A percentile compares a stretch with the other conserved stretches of the same genome.
Conservation (phyloP, 2,113 vertebrate genomes). For the Anguilla rostrata region DNA sequence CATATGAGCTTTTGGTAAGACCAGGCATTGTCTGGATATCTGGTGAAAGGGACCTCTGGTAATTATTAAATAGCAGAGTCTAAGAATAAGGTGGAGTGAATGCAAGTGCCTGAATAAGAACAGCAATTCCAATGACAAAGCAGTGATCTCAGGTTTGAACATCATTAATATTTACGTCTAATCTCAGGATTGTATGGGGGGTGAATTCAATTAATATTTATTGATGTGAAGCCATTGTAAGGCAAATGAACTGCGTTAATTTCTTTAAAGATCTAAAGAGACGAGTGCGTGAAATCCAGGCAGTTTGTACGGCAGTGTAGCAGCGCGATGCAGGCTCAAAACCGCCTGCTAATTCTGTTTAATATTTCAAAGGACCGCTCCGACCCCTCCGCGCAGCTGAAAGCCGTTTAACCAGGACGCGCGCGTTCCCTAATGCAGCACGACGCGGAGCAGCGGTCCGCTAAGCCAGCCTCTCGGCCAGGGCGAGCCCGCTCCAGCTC, state of each 20-base stretch:
- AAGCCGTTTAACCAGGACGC: conserved; percentile 81
- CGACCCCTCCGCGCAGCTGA: conserved; percentile 71
- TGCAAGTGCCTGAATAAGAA: neutral
- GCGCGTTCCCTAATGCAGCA: conserved; percentile 86
- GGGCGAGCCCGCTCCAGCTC: conserved; percentile 80
- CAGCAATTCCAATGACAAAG: neutral
- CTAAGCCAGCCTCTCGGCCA: conserved; percentile 79
- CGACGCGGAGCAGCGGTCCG: conserved; percentile 84
- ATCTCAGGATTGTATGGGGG: neutral
- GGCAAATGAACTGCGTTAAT: neutral
- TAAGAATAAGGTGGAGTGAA: neutral
- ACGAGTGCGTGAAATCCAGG: conserved; percentile 56
- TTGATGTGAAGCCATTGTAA: neutral
- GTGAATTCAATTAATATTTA: neutral
- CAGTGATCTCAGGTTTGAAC: neutral
- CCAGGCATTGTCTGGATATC: neutral
- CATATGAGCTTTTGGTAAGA: neutral
- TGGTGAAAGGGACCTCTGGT: neutral
- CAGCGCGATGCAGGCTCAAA: conserved; percentile 74
- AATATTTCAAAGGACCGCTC: conserved; percentile 71
- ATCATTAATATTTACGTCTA: neutral
- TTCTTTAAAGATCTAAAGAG: conserved; percentile 6
- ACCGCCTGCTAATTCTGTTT: conserved; percentile 68
- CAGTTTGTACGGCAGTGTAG: conserved; percentile 66
- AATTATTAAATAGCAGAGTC: neutral